Conservation (phyloP, 2,797 vertebrate genomes). For the Chiroxiphia lanceolata region DNA sequence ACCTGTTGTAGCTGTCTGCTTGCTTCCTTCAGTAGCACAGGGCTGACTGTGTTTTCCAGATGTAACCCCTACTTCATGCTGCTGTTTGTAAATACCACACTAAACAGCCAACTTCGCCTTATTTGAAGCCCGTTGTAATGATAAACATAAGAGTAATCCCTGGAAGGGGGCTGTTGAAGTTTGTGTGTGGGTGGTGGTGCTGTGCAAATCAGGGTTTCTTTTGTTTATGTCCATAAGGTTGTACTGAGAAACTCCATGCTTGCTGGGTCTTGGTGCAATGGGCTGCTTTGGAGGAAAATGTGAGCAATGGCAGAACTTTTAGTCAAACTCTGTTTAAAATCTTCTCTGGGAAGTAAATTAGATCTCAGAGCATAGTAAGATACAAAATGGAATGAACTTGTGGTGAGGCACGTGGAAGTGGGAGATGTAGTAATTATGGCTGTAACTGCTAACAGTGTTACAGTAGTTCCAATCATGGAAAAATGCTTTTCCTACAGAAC, state of each 20-base stretch:
- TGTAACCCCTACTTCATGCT: neutral
- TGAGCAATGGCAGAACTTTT: neutral
- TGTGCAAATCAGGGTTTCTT: neutral
- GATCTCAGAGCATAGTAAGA: neutral
- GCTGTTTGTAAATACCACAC: neutral
- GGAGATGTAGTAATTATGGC: neutral
- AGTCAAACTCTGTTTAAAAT: neutral
- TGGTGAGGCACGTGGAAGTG: neutral
- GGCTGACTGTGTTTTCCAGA: neutral
- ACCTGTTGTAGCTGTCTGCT: neutral
- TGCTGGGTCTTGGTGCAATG: neutral
- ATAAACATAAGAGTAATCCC: neutral
- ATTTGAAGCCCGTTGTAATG: neutral
- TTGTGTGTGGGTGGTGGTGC: neutral
- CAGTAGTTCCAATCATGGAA: neutral
- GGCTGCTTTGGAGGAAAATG: neutral
- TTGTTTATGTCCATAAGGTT: neutral
- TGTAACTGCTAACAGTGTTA: neutral
- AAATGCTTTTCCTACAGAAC: neutral
- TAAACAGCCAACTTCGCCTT: neutral
- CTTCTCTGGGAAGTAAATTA: neutral
- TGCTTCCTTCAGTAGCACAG: neutral
- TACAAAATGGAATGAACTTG: neutral
- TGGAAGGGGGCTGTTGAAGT: neutral
- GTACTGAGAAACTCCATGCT: neutral